Percentiles rank a stretch among this genome's conserved stretches.
Evolutionary conservation across 2,888 invertebrate species (phyloP).

Genomic region (Chrysina gloriosa): DNA sequence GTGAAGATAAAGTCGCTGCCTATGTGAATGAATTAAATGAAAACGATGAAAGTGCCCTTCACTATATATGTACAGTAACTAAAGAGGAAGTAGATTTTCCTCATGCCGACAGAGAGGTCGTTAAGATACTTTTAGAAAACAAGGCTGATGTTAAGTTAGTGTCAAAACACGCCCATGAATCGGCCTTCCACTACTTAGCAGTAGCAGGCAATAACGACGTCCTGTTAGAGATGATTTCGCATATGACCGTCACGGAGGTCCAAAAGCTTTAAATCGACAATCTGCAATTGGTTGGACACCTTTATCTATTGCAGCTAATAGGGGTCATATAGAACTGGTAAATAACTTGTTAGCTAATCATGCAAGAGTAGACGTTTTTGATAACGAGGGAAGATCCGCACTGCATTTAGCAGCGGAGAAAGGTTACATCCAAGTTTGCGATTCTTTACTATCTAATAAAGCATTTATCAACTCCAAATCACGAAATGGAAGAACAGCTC

Average conservation of each 20-base stretch:
- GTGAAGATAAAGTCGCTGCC: conserved; percentile 81
- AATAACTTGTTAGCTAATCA: conserved; percentile 91
- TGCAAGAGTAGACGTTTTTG: conserved; percentile 98
- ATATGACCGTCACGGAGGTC: conserved; percentile 90
- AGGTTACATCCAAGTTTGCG: conserved; percentile 90
- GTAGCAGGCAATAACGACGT: conserved; percentile 96
- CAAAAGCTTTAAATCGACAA: conserved; percentile 94
- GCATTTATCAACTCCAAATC: conserved; percentile 99
- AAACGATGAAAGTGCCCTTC: conserved; percentile 94
- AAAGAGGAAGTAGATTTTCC: conserved; percentile 82
- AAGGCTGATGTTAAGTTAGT: conserved; percentile 90
- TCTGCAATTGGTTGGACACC: conserved; percentile 97
- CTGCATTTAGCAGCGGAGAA: conserved; percentile 95
- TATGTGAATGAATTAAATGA: conserved; percentile 91
- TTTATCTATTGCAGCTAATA: conserved; percentile 92
- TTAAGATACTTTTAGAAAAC: conserved; percentile 88
- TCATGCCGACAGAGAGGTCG: conserved; percentile 85
- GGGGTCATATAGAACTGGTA: conserved; percentile 95
- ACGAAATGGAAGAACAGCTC: conserved; percentile 94
- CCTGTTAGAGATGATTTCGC: conserved; percentile 91
- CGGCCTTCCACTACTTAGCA: conserved; percentile 96
- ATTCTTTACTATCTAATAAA: conserved; percentile 91
- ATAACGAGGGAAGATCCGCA: conserved; percentile 94
- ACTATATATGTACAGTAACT: conserved; percentile 92
- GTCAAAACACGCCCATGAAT: conserved; percentile 89